These are phyloP conservation scores for Podarcis muralis DNA, from an alignment of 2,113 vertebrate genomes.

Conservation along the genomic window DNA sequence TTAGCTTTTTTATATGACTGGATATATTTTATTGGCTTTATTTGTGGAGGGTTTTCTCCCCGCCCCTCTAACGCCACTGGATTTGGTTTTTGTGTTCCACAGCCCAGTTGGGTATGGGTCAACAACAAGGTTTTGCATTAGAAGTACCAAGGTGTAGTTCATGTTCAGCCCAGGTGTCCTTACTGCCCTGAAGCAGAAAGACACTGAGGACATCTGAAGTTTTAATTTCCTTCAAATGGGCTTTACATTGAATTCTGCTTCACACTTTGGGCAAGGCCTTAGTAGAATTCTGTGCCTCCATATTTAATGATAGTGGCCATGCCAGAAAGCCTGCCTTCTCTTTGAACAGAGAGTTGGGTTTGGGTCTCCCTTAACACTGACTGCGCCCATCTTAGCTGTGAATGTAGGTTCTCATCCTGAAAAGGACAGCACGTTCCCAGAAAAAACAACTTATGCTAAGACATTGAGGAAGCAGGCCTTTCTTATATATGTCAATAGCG, in stretches of 20 bases:
- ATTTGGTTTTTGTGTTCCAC: background rate
- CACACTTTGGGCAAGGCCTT: background rate
- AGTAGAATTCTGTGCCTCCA: background rate
- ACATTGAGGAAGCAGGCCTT: background rate
- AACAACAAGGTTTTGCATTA: background rate
- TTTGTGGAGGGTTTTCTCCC: background rate
- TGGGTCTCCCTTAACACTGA: background rate
- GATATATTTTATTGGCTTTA: background rate
- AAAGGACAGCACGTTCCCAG: background rate
- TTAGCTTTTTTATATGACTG: background rate
- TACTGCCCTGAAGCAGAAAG: background rate
- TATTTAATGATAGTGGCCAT: background rate
- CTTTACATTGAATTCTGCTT: background rate
- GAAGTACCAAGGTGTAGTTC: background rate
- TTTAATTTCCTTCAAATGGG: background rate
- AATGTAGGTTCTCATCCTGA: background rate
- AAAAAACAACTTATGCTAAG: background rate
- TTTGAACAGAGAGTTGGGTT: background rate
- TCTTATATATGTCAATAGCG: background rate
- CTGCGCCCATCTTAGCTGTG: background rate
- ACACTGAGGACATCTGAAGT: background rate
- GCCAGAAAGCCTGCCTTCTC: background rate
- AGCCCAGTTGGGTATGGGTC: slow-evolving; percentile 1
- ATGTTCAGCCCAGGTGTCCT: background rate
- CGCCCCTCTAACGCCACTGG: background rate